Evolutionary conservation across 1,140 invertebrate genomes (phyloP).

Genomic region (Neoseiulus cucumeris): DNA sequence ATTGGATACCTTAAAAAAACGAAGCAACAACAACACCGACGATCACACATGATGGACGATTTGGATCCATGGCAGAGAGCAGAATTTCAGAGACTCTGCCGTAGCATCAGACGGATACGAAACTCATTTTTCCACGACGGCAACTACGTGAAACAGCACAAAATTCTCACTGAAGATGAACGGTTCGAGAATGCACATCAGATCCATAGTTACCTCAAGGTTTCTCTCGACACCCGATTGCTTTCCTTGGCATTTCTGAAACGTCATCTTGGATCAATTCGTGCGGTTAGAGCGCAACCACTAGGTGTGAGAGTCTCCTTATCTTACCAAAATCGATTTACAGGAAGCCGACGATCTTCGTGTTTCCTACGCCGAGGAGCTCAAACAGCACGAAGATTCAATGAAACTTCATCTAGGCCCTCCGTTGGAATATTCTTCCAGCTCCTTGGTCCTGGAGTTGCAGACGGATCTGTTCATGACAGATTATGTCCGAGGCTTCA

Average conservation of each 20-base stretch:
- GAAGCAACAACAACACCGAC: no score
- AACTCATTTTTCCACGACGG: neutral
- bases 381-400: neutral
- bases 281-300: no score
- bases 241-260: no score
- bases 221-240: no score
- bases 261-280: no score
- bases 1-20: no score
- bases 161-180: neutral
- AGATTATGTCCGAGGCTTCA: neutral
- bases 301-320: no score
- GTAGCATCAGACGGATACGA: neutral
- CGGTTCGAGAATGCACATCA: no score
- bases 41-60: neutral
- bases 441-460: neutral
- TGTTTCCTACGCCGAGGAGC: neutral
- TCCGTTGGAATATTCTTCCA: neutral
- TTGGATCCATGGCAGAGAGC: conserved; percentile 8
- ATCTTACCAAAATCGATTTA: neutral
- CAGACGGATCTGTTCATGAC: neutral
- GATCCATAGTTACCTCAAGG: no score
- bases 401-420: neutral
- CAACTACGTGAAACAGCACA: neutral
- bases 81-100: neutral
- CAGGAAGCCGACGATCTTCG: neutral